Evolutionary conservation across 2,113 vertebrate species (phyloP).

Genomic region (Bothrops jararaca): DNA sequence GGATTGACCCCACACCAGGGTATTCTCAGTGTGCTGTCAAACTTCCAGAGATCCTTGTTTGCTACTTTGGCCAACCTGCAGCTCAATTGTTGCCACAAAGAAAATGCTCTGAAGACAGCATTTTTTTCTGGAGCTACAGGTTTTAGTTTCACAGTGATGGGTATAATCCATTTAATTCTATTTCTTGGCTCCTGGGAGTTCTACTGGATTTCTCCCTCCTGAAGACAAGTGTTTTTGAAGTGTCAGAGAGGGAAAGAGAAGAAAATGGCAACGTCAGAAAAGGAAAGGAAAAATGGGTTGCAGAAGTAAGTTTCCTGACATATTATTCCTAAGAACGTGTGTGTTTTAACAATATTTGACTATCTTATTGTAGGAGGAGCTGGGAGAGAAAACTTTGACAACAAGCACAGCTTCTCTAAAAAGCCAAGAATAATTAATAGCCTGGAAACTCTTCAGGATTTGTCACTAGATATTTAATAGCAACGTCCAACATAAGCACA

Average conservation of each 20-base stretch:
- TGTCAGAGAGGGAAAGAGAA: not conserved
- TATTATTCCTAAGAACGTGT: not conserved
- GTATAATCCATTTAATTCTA: not conserved
- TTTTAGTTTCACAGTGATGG: not conserved
- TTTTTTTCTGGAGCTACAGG: not conserved
- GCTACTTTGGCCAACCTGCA: not conserved
- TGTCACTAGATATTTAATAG: not conserved
- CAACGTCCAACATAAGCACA: not conserved
- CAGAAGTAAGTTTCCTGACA: not conserved
- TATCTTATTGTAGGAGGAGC: not conserved
- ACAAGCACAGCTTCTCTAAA: not conserved
- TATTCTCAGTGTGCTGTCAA: not conserved
- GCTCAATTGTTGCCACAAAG: not conserved
- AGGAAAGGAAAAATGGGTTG: not conserved
- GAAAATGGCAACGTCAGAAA: not conserved
- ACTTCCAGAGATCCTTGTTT: not conserved
- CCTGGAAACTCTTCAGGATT: not conserved
- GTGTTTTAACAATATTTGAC: not conserved
- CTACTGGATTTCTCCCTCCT: not conserved
- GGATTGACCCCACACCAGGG: not conserved
- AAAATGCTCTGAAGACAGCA: not conserved
- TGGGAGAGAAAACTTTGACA: not conserved
- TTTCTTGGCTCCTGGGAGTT: not conserved
- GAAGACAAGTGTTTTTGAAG: not conserved
- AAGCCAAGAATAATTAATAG: not conserved